Conservation (phyloP, 2,888 invertebrate genomes). For the Oscheius sp. region DNA sequence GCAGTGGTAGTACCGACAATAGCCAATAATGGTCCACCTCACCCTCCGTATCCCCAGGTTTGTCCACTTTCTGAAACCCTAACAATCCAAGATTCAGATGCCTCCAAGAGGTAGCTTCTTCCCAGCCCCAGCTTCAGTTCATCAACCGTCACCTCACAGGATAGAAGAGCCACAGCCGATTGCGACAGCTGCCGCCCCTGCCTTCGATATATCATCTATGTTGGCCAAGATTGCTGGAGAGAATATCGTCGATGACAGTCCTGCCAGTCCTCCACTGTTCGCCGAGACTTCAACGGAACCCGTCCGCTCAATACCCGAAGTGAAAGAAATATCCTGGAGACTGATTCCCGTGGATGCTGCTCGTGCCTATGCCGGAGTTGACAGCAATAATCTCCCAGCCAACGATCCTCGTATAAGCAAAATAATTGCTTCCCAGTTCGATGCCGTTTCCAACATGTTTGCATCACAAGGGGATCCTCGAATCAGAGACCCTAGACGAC, state of each 20-base stretch:
- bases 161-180: not conserved
- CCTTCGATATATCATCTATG: constrained; percentile 61
- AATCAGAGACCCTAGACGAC: constrained; percentile 18
- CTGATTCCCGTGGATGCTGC: constrained; percentile 33
- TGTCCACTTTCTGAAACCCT: not conserved
- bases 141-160: constrained; percentile 15
- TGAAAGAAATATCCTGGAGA: constrained; percentile 38
- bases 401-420: constrained; percentile 51
- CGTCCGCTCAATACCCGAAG: constrained; percentile 42
- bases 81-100: constrained; percentile 2
- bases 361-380: constrained; percentile 46
- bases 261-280: constrained; percentile 52
- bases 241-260: constrained; percentile 44
- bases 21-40: not conserved
- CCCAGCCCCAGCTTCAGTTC: not conserved
- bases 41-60: constrained; percentile 28
- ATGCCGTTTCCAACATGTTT: constrained; percentile 44
- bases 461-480: constrained; percentile 25
- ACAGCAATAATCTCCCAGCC: constrained; percentile 37
- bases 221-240: constrained; percentile 59
- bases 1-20: constrained; percentile 55
- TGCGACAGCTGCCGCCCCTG: constrained; percentile 11
- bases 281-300: constrained; percentile 6
- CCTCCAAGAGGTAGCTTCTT: constrained; percentile 31
- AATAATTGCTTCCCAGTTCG: constrained; percentile 48